Conservation (phyloP, 2,888 invertebrate genomes). For the Microchrysa polita region DNA sequence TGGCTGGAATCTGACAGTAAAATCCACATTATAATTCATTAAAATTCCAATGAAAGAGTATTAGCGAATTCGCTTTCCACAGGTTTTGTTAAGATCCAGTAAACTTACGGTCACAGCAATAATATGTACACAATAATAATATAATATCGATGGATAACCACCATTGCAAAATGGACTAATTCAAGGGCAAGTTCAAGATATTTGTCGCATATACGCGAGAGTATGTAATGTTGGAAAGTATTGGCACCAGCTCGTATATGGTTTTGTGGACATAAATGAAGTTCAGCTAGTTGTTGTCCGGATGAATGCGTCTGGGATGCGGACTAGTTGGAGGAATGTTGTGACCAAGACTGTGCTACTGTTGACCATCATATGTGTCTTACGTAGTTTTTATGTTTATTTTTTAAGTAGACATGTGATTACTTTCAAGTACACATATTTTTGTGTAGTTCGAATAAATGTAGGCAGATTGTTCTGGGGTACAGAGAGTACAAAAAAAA, state of each 20-base stretch:
- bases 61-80: neutral
- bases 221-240: neutral
- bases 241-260: neutral
- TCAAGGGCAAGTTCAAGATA: constrained; percentile 8
- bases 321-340: too few species aligned
- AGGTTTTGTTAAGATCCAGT: neutral
- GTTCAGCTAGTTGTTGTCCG: neutral
- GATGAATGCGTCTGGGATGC: neutral
- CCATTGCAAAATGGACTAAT: too few species aligned
- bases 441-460: too few species aligned
- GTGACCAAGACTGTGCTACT: too few species aligned
- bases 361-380: neutral
- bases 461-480: too few species aligned
- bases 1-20: too few species aligned
- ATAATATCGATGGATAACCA: too few species aligned
- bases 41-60: constrained; percentile 2
- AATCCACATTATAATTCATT: neutral
- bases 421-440: too few species aligned
- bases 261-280: neutral
- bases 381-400: neutral
- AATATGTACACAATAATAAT: too few species aligned
- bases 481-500: too few species aligned
- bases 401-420: too few species aligned
- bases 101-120: neutral
- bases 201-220: too few species aligned